Evolutionary conservation across 2,888 invertebrate genomes (phyloP).

Genomic region (Byasa hedistus): DNA sequence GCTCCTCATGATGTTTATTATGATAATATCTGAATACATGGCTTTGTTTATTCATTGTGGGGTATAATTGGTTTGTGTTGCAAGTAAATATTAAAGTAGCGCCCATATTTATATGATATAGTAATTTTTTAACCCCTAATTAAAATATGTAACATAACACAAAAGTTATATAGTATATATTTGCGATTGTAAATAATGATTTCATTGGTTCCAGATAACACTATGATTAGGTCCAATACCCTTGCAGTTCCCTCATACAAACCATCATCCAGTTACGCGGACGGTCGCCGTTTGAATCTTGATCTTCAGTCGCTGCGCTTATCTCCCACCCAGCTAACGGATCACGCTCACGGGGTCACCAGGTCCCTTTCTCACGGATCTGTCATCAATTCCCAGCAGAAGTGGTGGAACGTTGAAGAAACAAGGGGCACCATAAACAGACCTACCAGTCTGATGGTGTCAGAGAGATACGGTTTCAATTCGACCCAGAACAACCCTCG

Average conservation of each 20-base stretch:
- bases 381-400: conserved; percentile 76
- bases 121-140: too few relatives aligned
- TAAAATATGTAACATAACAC: too few relatives aligned
- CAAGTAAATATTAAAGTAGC: too few relatives aligned
- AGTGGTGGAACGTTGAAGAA: conserved; percentile 77
- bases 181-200: too few relatives aligned
- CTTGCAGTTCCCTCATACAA: conserved; percentile 75
- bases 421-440: conserved; percentile 69
- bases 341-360: conserved; percentile 74
- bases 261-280: conserved; percentile 63
- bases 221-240: conserved; percentile 77
- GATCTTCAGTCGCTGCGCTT: conserved; percentile 65
- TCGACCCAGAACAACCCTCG: conserved; percentile 56
- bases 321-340: conserved; percentile 65
- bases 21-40: too few relatives aligned
- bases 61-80: too few relatives aligned
- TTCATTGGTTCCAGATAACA: conserved; percentile 61
- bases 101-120: too few relatives aligned
- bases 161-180: too few relatives aligned
- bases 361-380: conserved; percentile 83
- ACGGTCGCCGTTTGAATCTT: conserved; percentile 61
- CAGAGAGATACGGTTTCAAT: conserved; percentile 68
- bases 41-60: too few relatives aligned
- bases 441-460: conserved; percentile 81
- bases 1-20: too few relatives aligned